Base-by-base conservation (phyloP, 2,888 invertebrate species). In the Apotomis betuletana region DNA sequence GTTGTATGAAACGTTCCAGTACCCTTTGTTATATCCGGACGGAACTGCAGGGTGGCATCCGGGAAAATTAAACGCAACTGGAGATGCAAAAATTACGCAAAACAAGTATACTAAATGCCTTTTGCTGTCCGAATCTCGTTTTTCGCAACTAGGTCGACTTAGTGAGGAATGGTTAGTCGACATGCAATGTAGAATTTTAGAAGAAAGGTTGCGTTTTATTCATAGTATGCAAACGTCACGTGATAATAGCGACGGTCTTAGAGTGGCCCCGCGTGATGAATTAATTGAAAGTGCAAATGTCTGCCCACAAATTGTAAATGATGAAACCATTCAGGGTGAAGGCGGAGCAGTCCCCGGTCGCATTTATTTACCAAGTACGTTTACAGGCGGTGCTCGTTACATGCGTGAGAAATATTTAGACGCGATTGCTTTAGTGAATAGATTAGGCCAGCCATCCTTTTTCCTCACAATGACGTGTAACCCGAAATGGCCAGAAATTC, bases 401-500 rank as follows among this genome's bases (percentile, higher is more conserved):
- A 55, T 27, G 36, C 15, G 27, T 9, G 3, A 6, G 9, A 55
- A 55, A 55, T 55, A 55, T 55, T 49, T 61, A 46, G 46, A 61
- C 10, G 61, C 61, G 15, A 61, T 61, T 36, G 49, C 49, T 12
- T n/a, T 49, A 5, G 12, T 49, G 27, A 61, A 61, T 46, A 49
- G 41, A 41, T 41, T 41, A 41, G 41, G 41, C 6, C 41, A 41
- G 6, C 41, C 41, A 41, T 41, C 41, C 41, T 61, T 61, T 27
- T 61, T 61, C 15, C 41, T 41, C 41, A 41, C 41, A 41, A 41
- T 41, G 41, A 41, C 41, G 41, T 41, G 41, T 41, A 41, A 41
- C 41, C 41, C 41, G 41, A 41, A 41, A 41, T 41, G 61, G 61
- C 61, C 61, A 27, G 61, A 61, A 49, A 61, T 41, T 6, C 55